Evolutionary conservation across 2,888 invertebrate genomes (phyloP).

Genomic region (Coenonympha glycerion): DNA sequence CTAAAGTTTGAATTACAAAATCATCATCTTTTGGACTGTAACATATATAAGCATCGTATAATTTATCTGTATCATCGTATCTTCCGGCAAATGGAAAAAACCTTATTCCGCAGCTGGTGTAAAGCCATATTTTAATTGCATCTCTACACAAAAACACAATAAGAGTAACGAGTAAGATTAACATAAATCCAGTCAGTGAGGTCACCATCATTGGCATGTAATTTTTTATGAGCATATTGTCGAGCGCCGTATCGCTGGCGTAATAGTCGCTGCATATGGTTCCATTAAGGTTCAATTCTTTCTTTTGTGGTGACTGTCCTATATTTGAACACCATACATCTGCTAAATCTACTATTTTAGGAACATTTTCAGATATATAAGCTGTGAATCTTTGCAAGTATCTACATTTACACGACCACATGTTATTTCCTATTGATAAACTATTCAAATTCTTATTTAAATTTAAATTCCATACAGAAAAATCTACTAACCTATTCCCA

Average conservation of each 20-base stretch:
- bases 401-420: slow-evolving; percentile 93
- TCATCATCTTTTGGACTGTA: slow-evolving; percentile 95
- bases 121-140: slow-evolving; percentile 90
- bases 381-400: slow-evolving; percentile 88
- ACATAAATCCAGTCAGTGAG: slow-evolving; percentile 83
- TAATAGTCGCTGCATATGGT: slow-evolving; percentile 91
- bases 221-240: slow-evolving; percentile 87
- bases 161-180: slow-evolving; percentile 84
- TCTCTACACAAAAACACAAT: slow-evolving; percentile 90
- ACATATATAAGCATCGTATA: slow-evolving; percentile 94
- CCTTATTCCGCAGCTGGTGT: slow-evolving; percentile 88
- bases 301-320: slow-evolving; percentile 81
- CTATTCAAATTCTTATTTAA: slow-evolving; percentile 80
- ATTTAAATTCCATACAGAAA: slow-evolving; percentile 84
- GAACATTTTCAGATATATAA: slow-evolving; percentile 86
- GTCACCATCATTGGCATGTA: slow-evolving; percentile 89
- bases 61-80: slow-evolving; percentile 88
- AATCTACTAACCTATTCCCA: slow-evolving; percentile 86
- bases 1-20: slow-evolving; percentile 90
- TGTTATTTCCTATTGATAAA: slow-evolving; percentile 86
- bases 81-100: slow-evolving; percentile 83
- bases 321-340: slow-evolving; percentile 87
- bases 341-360: slow-evolving; percentile 82
- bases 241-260: slow-evolving; percentile 86
- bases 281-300: slow-evolving; percentile 87